phyloP scores from a whole-genome alignment of 2,888 invertebrate species.

The Trichopoda pennipes region DNA sequence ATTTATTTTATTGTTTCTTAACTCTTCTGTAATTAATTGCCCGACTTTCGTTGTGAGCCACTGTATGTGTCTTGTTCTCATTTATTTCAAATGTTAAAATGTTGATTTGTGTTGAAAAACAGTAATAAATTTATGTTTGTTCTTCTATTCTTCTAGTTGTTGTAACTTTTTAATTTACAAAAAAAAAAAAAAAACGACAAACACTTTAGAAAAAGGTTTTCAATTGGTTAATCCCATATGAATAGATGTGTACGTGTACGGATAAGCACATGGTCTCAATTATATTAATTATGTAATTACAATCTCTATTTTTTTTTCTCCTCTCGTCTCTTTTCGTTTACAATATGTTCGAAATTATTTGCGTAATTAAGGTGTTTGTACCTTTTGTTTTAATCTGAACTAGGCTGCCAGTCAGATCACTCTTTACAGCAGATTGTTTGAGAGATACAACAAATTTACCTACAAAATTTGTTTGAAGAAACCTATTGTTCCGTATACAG shows the following conservation, averaged over 20 bases:
- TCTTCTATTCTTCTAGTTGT: conserved; percentile 14
- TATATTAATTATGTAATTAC: conserved; percentile 51
- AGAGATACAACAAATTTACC: too few relatives aligned
- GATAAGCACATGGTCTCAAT: conserved; percentile 45
- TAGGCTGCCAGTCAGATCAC: background rate
- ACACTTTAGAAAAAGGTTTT: conserved; percentile 36
- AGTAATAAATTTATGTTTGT: background rate
- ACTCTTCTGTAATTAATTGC: too few relatives aligned
- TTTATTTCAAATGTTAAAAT: background rate
- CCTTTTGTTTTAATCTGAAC: background rate
- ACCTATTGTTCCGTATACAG: too few relatives aligned
- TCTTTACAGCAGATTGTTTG: too few relatives aligned
- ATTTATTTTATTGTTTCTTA: too few relatives aligned
- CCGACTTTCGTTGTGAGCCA: too few relatives aligned
- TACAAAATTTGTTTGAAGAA: too few relatives aligned
- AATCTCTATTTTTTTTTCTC: background rate
- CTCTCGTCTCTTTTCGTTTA: background rate
- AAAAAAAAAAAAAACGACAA: background rate
- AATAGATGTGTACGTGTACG: too few relatives aligned
- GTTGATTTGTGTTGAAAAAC: conserved; percentile 17
- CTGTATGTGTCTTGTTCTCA: background rate
- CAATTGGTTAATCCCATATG: conserved; percentile 35
- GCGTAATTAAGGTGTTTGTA: background rate
- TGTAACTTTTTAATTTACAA: background rate
- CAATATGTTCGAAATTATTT: conserved; percentile 2